Base-by-base conservation (phyloP, 2,113 vertebrate species). In the Clarias gariepinus region DNA sequence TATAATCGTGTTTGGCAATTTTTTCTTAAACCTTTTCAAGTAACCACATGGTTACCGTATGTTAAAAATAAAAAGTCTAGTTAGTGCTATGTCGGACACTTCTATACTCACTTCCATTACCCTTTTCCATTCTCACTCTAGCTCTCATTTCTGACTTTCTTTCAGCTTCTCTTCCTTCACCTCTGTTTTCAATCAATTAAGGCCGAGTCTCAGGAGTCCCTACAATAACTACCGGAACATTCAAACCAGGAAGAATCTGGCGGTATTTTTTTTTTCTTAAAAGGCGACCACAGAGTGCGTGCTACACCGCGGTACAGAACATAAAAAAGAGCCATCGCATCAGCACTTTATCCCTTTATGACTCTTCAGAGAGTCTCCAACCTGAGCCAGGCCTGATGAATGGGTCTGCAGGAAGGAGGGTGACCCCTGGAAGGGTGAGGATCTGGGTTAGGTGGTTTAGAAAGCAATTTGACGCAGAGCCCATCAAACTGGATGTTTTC, bases 281-380 rank as follows among this genome's bases (percentile, higher is more conserved):
- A 81, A 88, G 60, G 86, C 15, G 91, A 79, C 78, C 74, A 74
- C 90, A 87, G 78, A 88, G 78, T 53, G 82, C 88, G 82, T 92
- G 89, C 91, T 92, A 91, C 87, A 79, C 86, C 90, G 81, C 79
- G 33, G 84, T 83, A 79, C 82, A 85, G 90, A 58, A 21, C 53
- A 82, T 90, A 92, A 93, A 94, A 78, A 93, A 93, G 89, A 84
- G 82, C 92, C 90, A 89, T 94, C 92, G 89, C 93, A 92, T 94
- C 91, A 94, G 92, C 92, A 90, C 92, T 89, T 91, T 81, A 87
- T 83, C 87, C 30, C 91, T 93, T 94, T 94, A 94, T 93, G 90
- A 91, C 92, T 91, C 93, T 91, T 87, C 55, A 0, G 93, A 92
- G 92, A 92, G 87, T 80, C 16, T 71, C 92, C 83, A 83, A 83